Evolutionary conservation across 92 coral and sea anemone genomes (phyloP), one percentile per base, ranked within the genome.

Genomic region (Umimayanthus kanabou): DNA sequence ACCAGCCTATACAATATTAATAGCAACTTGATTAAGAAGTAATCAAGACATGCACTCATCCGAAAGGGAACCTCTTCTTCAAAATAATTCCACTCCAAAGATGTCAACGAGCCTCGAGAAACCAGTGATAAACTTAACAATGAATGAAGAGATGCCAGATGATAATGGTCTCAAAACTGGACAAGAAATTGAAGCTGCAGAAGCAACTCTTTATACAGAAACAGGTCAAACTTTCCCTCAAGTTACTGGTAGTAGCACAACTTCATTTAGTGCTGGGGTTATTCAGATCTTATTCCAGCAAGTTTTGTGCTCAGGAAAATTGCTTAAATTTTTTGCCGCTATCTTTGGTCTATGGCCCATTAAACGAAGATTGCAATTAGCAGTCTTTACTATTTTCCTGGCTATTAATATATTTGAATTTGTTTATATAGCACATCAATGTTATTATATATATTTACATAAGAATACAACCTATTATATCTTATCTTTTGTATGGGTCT

Each of bases 301-400:
- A 33, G 37, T 33, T 33, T 33, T 33, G 37, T 33, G 37, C 2
- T 40, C 80, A 40, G 80, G 80, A 30, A 76, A 76, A 6, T 7
- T 76, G 42, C 80, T 42, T 39, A 39, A 39, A 28, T 45, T 39
- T 76, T 18, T 39, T 3, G 80, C 55, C 14, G 5, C 57, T 9
- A 42, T 76, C 23, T 76, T 76, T 76, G 80, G 80, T 23, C 49
- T 76, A 4, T 76, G 80, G 80, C 80, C 80, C 39, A 33, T 33
- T 33, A 33, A 33, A 33, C 37, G 37, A 33, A 33, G 2, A 33
- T 33, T 33, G 37, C 37, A 42, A 20, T 39, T 2, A 9, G 11
- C 40, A 18, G 20, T 76, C 26, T 39, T 76, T 76, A 20, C 55
- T 40, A 9, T 40, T 40, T 1, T 76, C 26, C 26, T 42, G 53